Evolutionary conservation across 2,113 vertebrate genomes (phyloP).

Genomic region (Indicator maculatus): DNA sequence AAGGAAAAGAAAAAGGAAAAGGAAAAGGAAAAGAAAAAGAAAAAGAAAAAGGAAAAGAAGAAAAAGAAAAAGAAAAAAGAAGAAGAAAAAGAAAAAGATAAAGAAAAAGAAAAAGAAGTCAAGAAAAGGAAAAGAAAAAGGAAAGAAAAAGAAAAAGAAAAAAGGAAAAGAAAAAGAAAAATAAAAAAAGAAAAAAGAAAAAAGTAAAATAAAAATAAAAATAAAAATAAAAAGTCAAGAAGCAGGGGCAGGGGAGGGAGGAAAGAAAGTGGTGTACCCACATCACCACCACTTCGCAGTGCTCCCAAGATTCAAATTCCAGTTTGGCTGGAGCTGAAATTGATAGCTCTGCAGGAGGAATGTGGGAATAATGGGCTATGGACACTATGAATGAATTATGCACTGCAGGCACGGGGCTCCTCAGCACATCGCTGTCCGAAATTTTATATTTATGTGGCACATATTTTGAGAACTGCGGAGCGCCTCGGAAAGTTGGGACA

Average conservation of each 20-base stretch:
- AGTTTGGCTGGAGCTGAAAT: constrained; percentile 19
- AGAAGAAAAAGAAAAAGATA: no score
- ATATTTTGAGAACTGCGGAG: constrained; percentile 77
- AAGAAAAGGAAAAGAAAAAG: neutral
- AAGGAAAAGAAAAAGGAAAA: no score
- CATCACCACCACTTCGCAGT: neutral
- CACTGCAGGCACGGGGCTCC: constrained; percentile 29
- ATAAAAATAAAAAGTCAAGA: neutral
- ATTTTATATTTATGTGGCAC: constrained; percentile 77
- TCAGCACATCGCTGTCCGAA: constrained; percentile 15
- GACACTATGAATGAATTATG: constrained; percentile 64
- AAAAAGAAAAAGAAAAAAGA: no score
- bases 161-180: no score
- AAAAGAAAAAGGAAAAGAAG: no score
- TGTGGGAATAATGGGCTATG: constrained; percentile 39
- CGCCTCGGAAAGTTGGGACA: constrained; percentile 74
- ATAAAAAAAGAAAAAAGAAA: no score
- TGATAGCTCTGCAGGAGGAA: constrained; percentile 43
- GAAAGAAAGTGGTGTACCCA: neutral
- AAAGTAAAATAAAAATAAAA: neutral
- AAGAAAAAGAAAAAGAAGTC: no score
- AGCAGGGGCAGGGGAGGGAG: fast-evolving
- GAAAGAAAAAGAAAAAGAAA: no score
- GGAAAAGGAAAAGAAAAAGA: no score
- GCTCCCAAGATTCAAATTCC: constrained; percentile 42